phyloP scores from a whole-genome alignment of 2,797 vertebrate genomes.

The Tapirus indicus region DNA sequence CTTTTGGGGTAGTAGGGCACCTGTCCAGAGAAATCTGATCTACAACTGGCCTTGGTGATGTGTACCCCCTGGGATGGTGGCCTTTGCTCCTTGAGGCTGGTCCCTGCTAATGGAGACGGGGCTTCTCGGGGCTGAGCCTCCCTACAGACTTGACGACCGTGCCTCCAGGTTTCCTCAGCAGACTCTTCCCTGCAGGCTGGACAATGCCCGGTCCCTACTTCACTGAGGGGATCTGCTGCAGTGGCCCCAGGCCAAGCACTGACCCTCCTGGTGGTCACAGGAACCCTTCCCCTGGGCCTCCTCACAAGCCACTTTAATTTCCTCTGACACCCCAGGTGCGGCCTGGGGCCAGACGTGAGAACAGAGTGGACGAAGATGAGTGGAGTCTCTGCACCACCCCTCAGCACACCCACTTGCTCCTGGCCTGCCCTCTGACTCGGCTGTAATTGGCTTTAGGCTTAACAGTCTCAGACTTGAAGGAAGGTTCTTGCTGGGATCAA shows the following conservation, averaged over 20 bases:
- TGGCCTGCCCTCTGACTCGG: neutral
- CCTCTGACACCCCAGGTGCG: neutral
- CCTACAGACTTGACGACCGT: fast-evolving
- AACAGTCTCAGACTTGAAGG: neutral
- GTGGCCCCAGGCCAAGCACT: neutral
- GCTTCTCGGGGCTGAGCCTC: neutral
- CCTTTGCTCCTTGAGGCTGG: neutral
- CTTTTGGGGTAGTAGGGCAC: neutral
- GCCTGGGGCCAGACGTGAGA: neutral
- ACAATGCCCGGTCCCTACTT: neutral
- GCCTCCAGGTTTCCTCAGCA: neutral
- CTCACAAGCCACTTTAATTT: neutral
- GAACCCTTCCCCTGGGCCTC: neutral
- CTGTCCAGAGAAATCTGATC: neutral
- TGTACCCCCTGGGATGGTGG: fast-evolving
- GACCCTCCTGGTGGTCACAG: neutral
- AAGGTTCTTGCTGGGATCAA: neutral
- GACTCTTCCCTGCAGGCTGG: neutral
- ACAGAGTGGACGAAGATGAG: neutral
- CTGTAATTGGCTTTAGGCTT: neutral
- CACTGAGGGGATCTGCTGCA: neutral
- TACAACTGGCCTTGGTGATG: neutral
- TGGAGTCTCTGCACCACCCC: neutral
- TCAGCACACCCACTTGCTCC: neutral
- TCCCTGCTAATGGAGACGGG: neutral